A percentile compares a stretch with the other conserved stretches of the same genome.
Conservation (phyloP, 2,113 vertebrate species). For the Platichthys flesus region DNA sequence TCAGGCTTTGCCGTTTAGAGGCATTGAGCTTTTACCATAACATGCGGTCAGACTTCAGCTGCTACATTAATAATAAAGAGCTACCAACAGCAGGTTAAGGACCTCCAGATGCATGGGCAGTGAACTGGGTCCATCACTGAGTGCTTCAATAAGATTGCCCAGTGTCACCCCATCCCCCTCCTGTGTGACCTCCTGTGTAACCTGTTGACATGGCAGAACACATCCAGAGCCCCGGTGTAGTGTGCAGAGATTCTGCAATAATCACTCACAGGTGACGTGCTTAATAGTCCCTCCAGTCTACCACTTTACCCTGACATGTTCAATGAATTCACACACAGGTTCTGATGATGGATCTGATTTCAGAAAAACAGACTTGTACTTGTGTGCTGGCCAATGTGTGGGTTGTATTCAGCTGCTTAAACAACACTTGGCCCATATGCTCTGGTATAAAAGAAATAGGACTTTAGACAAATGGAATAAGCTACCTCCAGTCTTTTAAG, state of each 20-base stretch:
- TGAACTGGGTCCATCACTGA: conserved; percentile 31
- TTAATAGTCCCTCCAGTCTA: conserved; percentile 59
- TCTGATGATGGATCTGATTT: conserved; percentile 60
- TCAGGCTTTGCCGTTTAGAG: conserved; percentile 51
- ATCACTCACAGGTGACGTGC: conserved; percentile 65
- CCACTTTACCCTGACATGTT: conserved; percentile 69
- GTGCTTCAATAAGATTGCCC: conserved; percentile 34
- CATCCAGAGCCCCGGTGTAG: conserved; percentile 15
- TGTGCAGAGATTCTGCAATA: conserved; percentile 38
- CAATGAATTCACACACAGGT: conserved; percentile 54
- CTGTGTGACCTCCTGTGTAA: conserved; percentile 22
- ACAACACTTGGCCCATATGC: neutral
- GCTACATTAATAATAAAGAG: conserved; percentile 74
- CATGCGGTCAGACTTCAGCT: conserved; percentile 52
- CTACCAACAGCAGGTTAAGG: conserved; percentile 69
- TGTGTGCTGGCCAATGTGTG: neutral
- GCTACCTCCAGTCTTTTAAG: conserved; percentile 63
- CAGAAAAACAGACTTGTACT: conserved; percentile 24
- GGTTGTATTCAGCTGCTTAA: conserved; percentile 1
- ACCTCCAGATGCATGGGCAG: conserved; percentile 45
- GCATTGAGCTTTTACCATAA: conserved; percentile 36
- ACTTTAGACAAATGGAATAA: conserved; percentile 57
- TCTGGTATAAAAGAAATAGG: conserved; percentile 24
- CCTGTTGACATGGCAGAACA: conserved; percentile 38
- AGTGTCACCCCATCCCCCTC: conserved; percentile 11